A percentile compares a stretch with the other conserved stretches of the same genome.
Conservation (phyloP, 2,888 invertebrate species). For the Lasiommata megera region DNA sequence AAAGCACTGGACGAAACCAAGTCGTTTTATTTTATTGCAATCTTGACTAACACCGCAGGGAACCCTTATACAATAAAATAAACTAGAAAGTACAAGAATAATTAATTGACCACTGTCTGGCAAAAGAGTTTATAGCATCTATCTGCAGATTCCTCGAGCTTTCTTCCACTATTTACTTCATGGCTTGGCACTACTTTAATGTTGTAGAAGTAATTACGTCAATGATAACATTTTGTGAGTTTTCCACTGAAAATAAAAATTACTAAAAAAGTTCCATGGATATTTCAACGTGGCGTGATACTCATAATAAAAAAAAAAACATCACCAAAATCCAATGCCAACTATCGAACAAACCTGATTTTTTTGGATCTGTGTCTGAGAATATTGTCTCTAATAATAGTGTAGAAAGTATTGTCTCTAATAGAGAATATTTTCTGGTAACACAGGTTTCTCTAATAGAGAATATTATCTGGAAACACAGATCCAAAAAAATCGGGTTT, state of each 20-base stretch:
- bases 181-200: background rate
- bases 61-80: background rate
- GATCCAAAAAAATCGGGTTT: no score
- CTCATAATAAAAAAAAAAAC: no score
- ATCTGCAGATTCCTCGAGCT: background rate
- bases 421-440: no score
- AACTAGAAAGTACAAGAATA: background rate
- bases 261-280: background rate
- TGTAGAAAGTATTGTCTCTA: no score
- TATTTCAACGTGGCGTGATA: no score
- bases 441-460: no score
- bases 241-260: background rate
- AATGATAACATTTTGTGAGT: background rate
- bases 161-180: background rate
- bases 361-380: no score
- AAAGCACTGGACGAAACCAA: background rate
- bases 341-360: no score
- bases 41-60: slow-evolving; percentile 1
- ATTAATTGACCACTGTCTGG: slow-evolving; percentile 5
- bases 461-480: no score
- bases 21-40: background rate
- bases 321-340: no score
- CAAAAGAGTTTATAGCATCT: background rate
- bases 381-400: no score
- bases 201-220: background rate